These are phyloP conservation scores for Platichthys flesus DNA, from an alignment of 2,113 vertebrate species.

Conservation along the genomic window DNA sequence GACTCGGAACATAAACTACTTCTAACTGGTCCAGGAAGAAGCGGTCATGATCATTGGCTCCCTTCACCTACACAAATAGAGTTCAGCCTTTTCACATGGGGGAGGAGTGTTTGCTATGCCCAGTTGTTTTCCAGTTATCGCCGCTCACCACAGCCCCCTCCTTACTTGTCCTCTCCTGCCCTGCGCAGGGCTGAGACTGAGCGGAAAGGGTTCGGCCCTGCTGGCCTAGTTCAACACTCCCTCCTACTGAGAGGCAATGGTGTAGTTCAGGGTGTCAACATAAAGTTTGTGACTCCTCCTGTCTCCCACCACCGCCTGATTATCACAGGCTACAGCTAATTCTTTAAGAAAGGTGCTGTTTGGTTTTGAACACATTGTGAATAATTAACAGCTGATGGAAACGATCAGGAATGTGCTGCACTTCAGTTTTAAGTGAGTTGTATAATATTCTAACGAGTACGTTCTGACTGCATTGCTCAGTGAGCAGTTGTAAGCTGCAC, in stretches of 20 bases:
- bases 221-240: slow-evolving; percentile 4
- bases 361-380: neutral
- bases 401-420: no score
- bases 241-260: slow-evolving; percentile 31
- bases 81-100: slow-evolving; percentile 57
- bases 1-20: slow-evolving; percentile 58
- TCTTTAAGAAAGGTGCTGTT: neutral
- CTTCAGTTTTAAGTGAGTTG: no score
- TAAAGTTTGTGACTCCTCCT: slow-evolving; percentile 5
- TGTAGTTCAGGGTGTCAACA: slow-evolving; percentile 19
- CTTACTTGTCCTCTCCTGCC: slow-evolving; percentile 56
- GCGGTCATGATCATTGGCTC: slow-evolving; percentile 55
- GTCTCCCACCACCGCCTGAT: slow-evolving; percentile 7
- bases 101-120: slow-evolving; percentile 66
- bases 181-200: slow-evolving; percentile 32
- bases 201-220: neutral
- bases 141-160: slow-evolving; percentile 55
- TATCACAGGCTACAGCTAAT: neutral
- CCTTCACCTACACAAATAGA: slow-evolving; percentile 69
- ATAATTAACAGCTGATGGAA: no score
- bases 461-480: no score
- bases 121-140: slow-evolving; percentile 77
- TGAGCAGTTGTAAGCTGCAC: no score
- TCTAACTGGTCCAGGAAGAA: slow-evolving; percentile 57
- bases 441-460: no score